phyloP scores from a whole-genome alignment of 2,888 invertebrate species.

The Chrysomela aeneicollis region DNA sequence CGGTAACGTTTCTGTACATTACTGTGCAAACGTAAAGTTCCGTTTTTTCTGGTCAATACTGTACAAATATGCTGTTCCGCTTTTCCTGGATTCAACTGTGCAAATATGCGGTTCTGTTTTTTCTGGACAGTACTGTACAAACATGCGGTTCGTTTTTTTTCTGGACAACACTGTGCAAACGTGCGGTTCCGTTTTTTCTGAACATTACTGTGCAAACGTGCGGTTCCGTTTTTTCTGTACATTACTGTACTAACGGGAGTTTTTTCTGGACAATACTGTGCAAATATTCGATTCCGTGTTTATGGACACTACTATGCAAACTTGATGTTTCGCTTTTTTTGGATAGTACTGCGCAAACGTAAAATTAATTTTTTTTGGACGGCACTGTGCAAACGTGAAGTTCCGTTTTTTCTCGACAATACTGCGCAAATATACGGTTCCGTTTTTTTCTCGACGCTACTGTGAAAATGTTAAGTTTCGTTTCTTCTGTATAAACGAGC shows the following conservation, averaged over 20 bases:
- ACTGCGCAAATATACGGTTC: neutral
- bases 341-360: neutral
- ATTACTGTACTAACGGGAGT: neutral
- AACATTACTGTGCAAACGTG: too few species aligned
- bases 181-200: too few species aligned
- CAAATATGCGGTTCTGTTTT: neutral
- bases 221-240: neutral
- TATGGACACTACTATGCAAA: too few species aligned
- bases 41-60: neutral
- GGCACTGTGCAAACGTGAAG: neutral
- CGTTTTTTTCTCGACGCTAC: neutral
- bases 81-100: neutral
- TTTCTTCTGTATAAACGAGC: neutral
- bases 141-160: neutral
- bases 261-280: neutral
- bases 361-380: neutral
- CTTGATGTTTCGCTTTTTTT: too few species aligned
- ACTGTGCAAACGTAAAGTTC: neutral
- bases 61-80: neutral
- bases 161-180: neutral
- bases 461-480: too few species aligned
- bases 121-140: neutral
- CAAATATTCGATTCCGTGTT: neutral
- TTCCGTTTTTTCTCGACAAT: neutral
- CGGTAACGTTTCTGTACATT: neutral